These are phyloP conservation scores for Varroa destructor DNA, from an alignment of 1,140 invertebrate genomes.

Conservation along the genomic window DNA sequence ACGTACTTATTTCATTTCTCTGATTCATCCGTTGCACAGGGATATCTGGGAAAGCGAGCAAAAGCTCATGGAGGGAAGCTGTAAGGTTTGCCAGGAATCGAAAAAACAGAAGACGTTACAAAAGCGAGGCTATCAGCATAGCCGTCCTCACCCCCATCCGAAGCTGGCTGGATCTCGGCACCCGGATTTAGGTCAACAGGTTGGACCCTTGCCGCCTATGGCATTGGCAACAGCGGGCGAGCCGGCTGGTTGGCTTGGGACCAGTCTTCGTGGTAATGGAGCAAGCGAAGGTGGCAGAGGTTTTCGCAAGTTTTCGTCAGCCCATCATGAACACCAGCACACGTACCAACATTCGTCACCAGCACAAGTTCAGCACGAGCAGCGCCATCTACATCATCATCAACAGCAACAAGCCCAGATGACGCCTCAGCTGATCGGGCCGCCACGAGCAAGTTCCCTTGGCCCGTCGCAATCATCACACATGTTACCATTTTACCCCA, in stretches of 20 bases:
- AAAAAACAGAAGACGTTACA: conserved; percentile 22
- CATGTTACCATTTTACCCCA: too few species aligned
- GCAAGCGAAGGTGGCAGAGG: neutral
- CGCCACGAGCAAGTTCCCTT: too few species aligned
- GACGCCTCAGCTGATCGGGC: too few species aligned
- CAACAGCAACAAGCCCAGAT: conserved; percentile 18
- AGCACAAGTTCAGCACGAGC: neutral
- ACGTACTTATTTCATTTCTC: neutral
- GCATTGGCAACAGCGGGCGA: neutral
- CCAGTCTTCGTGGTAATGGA: neutral
- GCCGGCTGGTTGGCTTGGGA: too few species aligned
- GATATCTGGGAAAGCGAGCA: conserved; percentile 23
- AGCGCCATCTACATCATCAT: neutral
- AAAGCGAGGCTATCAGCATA: conserved; percentile 16
- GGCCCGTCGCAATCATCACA: too few species aligned
- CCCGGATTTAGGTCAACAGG: too few species aligned
- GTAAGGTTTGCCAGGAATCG: conserved; percentile 11
- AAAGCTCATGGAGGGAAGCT: conserved; percentile 19
- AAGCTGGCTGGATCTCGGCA: too few species aligned
- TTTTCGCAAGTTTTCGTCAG: conserved; percentile 6
- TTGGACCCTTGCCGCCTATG: neutral
- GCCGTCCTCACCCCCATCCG: neutral
- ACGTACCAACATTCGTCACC: neutral
- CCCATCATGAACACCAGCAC: neutral
- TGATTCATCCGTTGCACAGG: neutral